Base-by-base conservation (phyloP, 2,888 invertebrate species). In the Trichopria drosophilae region DNA sequence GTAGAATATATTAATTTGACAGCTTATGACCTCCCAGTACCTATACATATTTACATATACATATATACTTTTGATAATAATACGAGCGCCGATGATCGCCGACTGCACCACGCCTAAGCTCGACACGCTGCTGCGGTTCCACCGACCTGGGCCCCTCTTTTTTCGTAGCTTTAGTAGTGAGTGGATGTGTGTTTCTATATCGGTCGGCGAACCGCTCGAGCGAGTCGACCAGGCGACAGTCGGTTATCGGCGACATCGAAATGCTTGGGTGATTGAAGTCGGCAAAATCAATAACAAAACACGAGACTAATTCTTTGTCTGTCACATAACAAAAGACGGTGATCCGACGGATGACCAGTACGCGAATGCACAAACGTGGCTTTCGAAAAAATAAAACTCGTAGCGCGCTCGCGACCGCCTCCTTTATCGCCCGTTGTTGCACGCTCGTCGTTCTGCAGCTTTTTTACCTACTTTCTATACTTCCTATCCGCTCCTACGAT, bases 1-100 rank as follows among this genome's bases (percentile, higher is more conserved):
- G 74, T 75, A 75, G 75, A 74, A 74, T 75, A 73, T 69, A 73
- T 72, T 70, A 72, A 71, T 73, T 74, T 72, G 70, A 72, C 62
- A 72, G 73, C 73, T 73, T 66, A 71, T 66, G 68, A 73, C 62
- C 68, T 67, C 63, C 67, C 65, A 46, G 31, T 49, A 55, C 45
- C 52, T 55, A 42, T 29, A 48, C 42, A 53, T 31, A 28, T 51
- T 55, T 45, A 51, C 43, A 54, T 43, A 49, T 51, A 42, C 34
- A 49, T 45, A 51, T 19, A 29, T 19, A 32, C 26, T 28, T 10
- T 19, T 23, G 16, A 34, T 24, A 19, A 24, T 26, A 22, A 40
- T 42, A 4, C 41, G 44, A 51, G 23, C 36, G 41, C 41, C 44
- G 29, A 45, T 47, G 22, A 34, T 45, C 34, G 51, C 51, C 34